Percentiles rank a stretch among this genome's conserved stretches.
Conservation (phyloP, 2,113 vertebrate genomes). For the Python bivittatus region DNA sequence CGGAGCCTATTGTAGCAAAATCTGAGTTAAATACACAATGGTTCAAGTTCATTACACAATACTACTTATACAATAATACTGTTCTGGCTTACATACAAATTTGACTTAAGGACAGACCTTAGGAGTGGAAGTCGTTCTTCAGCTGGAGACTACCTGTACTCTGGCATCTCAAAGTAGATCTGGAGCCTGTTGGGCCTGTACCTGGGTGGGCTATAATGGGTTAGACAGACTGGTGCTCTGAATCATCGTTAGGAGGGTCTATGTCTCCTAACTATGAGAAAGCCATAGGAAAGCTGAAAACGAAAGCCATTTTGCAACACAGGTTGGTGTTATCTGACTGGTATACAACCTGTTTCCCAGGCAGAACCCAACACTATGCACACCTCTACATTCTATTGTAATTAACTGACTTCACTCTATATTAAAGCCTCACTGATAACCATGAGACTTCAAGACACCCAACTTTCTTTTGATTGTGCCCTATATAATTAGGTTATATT, state of each 20-base stretch:
- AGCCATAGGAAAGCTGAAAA: not conserved
- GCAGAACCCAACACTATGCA: not conserved
- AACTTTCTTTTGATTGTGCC: not conserved
- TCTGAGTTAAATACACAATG: no score
- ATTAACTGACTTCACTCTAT: not conserved
- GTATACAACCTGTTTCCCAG: not conserved
- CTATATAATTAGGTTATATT: slow-evolving; percentile 7
- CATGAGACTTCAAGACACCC: not conserved
- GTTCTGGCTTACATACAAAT: no score
- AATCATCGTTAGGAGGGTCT: not conserved
- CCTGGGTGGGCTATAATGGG: not conserved
- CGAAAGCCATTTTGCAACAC: not conserved
- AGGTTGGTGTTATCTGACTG: not conserved
- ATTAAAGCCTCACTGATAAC: not conserved
- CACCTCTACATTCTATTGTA: not conserved
- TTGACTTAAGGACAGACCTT: no score
- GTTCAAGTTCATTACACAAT: no score
- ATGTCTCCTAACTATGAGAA: not conserved
- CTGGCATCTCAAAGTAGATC: not conserved
- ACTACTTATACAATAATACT: no score
- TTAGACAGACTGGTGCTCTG: not conserved
- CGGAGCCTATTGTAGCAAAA: no score
- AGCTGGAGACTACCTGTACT: no score
- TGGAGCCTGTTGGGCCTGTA: not conserved
- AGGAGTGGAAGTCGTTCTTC: no score